These are phyloP conservation scores for Caenorhabditis elegans DNA, from an alignment of 1,140 invertebrate genomes.

Conservation along the genomic window DNA sequence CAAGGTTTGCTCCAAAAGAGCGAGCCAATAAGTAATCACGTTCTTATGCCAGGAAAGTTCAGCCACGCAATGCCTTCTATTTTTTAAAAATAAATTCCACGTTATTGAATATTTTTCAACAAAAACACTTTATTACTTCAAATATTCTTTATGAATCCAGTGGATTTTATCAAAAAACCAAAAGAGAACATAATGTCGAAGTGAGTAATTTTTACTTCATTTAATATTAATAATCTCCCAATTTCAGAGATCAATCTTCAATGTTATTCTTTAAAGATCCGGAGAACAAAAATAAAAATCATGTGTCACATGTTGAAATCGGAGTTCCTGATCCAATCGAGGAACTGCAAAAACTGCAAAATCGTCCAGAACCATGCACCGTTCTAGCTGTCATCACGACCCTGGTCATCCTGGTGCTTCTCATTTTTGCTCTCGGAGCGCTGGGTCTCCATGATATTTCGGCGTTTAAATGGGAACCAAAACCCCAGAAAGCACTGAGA, in stretches of 20 bases:
- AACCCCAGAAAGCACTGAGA: not conserved
- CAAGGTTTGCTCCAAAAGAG: no score
- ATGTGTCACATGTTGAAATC: not conserved
- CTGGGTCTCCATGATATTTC: not conserved
- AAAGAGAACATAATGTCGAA: not conserved
- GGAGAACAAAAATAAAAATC: not conserved
- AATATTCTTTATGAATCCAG: no score
- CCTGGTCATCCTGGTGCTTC: not conserved
- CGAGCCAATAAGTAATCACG: no score
- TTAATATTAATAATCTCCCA: not conserved
- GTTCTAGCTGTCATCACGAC: not conserved
- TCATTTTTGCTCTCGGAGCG: not conserved
- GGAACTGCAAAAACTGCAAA: not conserved
- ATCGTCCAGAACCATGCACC: not conserved
- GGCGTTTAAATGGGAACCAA: not conserved
- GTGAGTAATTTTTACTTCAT: not conserved
- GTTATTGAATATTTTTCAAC: no score
- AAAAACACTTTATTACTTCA: no score
- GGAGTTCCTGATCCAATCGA: conserved; percentile 7
- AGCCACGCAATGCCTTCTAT: no score
- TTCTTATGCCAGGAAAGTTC: no score
- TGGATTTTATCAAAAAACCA: not conserved
- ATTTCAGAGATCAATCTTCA: not conserved
- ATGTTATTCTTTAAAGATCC: not conserved
- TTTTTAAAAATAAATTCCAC: no score